These are phyloP conservation scores for Drosophila paulistorum DNA, from an alignment of 1,140 invertebrate species.

Conservation along the genomic window DNA sequence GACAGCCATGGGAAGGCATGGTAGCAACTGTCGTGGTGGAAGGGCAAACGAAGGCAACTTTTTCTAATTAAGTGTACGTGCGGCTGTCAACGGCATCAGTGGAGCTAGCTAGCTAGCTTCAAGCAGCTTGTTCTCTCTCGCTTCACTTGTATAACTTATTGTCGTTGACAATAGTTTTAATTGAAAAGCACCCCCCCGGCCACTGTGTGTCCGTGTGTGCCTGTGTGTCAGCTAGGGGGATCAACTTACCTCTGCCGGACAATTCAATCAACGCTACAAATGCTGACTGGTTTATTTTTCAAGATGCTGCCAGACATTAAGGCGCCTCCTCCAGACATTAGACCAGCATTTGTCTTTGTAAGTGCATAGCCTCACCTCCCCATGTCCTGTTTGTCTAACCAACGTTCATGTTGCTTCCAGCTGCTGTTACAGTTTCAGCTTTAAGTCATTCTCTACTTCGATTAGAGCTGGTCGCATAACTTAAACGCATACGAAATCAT, in stretches of 20 bases:
- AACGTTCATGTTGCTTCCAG: background rate
- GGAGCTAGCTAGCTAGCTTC: conserved; percentile 28
- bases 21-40: background rate
- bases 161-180: conserved; percentile 79
- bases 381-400: background rate
- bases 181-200: conserved; percentile 57
- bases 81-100: conserved; percentile 70
- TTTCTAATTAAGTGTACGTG: conserved; percentile 81
- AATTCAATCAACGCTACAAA: conserved; percentile 79
- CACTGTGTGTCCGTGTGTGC: background rate
- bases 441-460: conserved; percentile 45
- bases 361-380: conserved; percentile 32
- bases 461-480: conserved; percentile 57
- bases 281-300: conserved; percentile 76
- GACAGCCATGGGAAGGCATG: conserved; percentile 48
- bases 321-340: conserved; percentile 24
- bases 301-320: conserved; percentile 34
- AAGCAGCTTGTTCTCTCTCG: conserved; percentile 48
- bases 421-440: conserved; percentile 26
- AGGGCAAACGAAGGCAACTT: conserved; percentile 49
- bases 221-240: background rate
- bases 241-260: conserved; percentile 60
- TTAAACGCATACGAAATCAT: conserved; percentile 55
- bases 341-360: conserved; percentile 57
- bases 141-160: conserved; percentile 71